Evolutionary conservation across 2,797 vertebrate genomes (phyloP), one percentile per base, ranked within the genome.

Genomic region (Notolabrus celidotus): DNA sequence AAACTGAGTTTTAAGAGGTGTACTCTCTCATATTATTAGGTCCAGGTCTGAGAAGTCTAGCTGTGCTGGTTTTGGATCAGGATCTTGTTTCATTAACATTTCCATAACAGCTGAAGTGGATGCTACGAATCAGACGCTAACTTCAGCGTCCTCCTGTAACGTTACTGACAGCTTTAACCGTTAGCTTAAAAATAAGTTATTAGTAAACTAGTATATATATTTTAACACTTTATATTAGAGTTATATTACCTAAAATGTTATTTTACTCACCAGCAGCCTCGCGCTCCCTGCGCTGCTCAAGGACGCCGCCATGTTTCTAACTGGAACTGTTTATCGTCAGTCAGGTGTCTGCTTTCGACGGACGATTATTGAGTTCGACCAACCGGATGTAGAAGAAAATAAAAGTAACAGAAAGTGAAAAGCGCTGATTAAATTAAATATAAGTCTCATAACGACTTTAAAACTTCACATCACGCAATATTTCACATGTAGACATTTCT

Each of bases 271-370:
- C 77, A 87, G 64, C 0, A 94, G 67, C 59, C 75, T 76, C 57
- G 22, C 59, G 36, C 38, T 69, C 2, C 65, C 73, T 16, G 73
- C 23, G 62, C 51, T 74, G 59, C 60, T 85, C 87, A 95, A 95
- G 93, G 94, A 91, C 93, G 82, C 83, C 86, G 94, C 93, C 94
- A 95, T 95, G 77, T 83, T 92, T 89, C 15, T 85, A 7, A 4
- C 29, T 31, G 29, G 84, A 88, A 89, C 77, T 27, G 4, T 79
- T 64, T 58, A 67, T 63, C 0, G 0, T 9, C 1, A 6, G 0
- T 0, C 1, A 0, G 6, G 2, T 7, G 0, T n/a, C 19, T 20
- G 59, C 86, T 85, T 67, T 49, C 1, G 23, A 9, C 82, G 80
- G 82, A 80, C 14, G 1, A 57, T 3, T 45, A 2, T 27, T 14